phyloP scores from a whole-genome alignment of 1,140 invertebrate species.

The Drosophila bifasciata region DNA sequence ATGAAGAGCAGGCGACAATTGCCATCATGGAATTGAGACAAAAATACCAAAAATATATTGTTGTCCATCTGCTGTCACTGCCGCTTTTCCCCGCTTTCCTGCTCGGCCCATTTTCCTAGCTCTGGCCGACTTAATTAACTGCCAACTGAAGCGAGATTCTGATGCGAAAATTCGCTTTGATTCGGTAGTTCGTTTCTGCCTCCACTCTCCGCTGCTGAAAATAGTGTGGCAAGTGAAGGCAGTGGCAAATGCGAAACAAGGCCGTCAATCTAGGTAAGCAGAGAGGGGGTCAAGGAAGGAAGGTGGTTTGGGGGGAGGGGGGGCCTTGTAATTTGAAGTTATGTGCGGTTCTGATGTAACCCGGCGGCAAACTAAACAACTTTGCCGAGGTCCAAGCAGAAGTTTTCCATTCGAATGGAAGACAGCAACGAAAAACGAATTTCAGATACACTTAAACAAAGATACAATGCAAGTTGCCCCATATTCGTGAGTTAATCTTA shows the following conservation, averaged over 20 bases:
- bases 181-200: neutral
- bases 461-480: slow-evolving; percentile 8
- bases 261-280: neutral
- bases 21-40: too few relatives aligned
- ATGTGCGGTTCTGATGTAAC: slow-evolving; percentile 71
- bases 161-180: slow-evolving; percentile 30
- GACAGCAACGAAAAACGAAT: slow-evolving; percentile 29
- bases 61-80: too few relatives aligned
- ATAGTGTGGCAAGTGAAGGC: too few relatives aligned
- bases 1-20: slow-evolving; percentile 9
- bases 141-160: slow-evolving; percentile 19
- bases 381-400: slow-evolving; percentile 27
- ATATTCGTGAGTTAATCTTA: neutral
- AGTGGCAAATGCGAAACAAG: too few relatives aligned
- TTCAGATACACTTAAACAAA: slow-evolving; percentile 31
- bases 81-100: too few relatives aligned
- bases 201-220: too few relatives aligned
- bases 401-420: slow-evolving; percentile 46
- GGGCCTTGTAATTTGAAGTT: slow-evolving; percentile 68
- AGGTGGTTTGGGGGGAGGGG: neutral
- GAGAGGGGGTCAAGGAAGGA: slow-evolving; percentile 1
- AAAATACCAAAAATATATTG: too few relatives aligned
- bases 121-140: slow-evolving; percentile 32
- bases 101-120: too few relatives aligned
- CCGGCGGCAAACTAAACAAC: slow-evolving; percentile 31